Base-by-base conservation (phyloP, 1,140 invertebrate genomes). In the Drosophila burlai region DNA sequence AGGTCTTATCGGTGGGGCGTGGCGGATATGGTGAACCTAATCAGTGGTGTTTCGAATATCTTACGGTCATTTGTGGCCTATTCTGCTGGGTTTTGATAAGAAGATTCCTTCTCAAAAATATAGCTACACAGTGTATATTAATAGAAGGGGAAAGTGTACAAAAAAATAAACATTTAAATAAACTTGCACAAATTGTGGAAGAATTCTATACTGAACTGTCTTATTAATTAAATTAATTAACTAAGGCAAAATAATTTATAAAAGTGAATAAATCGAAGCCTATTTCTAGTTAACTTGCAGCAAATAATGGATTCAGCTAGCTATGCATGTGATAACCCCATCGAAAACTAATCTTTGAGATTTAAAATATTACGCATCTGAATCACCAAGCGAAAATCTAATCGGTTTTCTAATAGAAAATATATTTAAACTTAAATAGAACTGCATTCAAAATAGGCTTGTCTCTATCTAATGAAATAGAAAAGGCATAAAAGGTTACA, bases 1-100 rank as follows among this genome's bases (percentile, higher is more conserved):
- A 24, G 49, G 13, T 18, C 49, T 77, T 77, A 77, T 77, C 75
- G 54, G 31, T 16, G 31, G 40, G 72, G 26, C 16, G 43, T 16
- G 21, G n/a, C 34, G 67, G 45, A 55, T 68, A 45, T 24, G 18
- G 43, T 71, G 45, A 52, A 43, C 21, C 67, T 36, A 36, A 40
- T 40, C 60, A 52, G 47, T 6, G 36, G 47, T 16, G 60, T 38
- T 8, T n/a, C 31, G 1, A 40, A 55, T 40, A 63, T 54, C n/a
- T 16, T 10, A 10, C 26, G 31, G n/a, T 66, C 54, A 42, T 45
- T 66, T 46, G 1, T 29, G 13, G 18, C 10, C 36, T n/a, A 24
- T 16, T 8, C 8, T 16, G 34, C 8, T 34, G 36, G n/a, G 8
- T 6, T 1, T 10, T 3, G 54, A 55, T 55, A 26, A 40, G 15